Conservation (phyloP, 2,113 vertebrate genomes). For the Hiodon tergisus region DNA sequence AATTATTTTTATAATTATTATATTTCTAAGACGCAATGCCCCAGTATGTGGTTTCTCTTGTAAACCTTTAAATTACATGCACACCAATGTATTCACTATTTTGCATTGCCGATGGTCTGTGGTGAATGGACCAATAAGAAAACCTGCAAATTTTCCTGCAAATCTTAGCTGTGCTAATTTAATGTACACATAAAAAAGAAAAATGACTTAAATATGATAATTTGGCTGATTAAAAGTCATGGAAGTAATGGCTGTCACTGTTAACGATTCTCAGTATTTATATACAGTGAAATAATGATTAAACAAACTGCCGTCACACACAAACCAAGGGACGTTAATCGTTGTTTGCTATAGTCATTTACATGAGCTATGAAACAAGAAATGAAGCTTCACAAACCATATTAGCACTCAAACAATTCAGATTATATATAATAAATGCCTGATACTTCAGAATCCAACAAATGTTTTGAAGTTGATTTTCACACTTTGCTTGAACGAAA, state of each 20-base stretch:
- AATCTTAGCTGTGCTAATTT: too few species aligned
- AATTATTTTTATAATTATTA: too few species aligned
- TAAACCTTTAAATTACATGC: too few species aligned
- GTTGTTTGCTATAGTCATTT: conserved; percentile 10
- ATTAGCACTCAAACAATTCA: conserved; percentile 12
- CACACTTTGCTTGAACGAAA: background rate
- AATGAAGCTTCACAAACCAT: conserved; percentile 1
- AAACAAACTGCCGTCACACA: background rate
- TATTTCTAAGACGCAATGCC: too few species aligned
- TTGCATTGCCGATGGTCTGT: too few species aligned
- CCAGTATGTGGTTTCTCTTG: too few species aligned
- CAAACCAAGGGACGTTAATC: conserved; percentile 10
- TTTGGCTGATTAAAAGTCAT: background rate
- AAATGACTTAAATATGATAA: background rate
- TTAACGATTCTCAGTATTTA: background rate
- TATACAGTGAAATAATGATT: background rate
- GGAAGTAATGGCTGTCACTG: background rate
- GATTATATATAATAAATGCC: background rate
- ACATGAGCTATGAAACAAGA: conserved; percentile 5
- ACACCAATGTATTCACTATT: too few species aligned
- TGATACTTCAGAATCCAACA: background rate
- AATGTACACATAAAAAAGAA: too few species aligned
- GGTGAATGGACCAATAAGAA: too few species aligned
- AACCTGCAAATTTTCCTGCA: too few species aligned
- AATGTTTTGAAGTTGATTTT: background rate